These are phyloP conservation scores for Azemiops feae DNA, from an alignment of 2,113 vertebrate species.

Conservation along the genomic window DNA sequence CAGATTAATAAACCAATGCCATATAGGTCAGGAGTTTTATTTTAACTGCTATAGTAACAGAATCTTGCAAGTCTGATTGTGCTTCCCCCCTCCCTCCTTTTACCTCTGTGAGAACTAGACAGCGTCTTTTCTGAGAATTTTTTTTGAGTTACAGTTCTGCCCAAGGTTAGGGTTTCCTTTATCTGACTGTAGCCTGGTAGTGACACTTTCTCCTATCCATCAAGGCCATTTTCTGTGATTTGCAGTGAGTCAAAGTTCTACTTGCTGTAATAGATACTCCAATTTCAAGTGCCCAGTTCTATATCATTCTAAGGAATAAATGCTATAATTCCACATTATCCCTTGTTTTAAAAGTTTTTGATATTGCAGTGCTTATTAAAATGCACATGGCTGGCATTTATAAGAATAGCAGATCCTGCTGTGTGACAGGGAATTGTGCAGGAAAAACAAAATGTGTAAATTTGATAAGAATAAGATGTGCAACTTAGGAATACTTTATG, in stretches of 20 bases:
- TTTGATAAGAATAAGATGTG: slow-evolving; percentile 54
- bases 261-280: background rate
- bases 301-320: background rate
- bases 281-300: background rate
- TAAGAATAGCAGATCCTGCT: slow-evolving; percentile 34
- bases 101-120: background rate
- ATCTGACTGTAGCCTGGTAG: background rate
- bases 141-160: background rate
- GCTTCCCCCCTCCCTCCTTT: background rate
- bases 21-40: background rate
- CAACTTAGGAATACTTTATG: slow-evolving; percentile 44
- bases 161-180: background rate
- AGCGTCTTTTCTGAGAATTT: background rate
- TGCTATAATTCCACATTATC: slow-evolving; percentile 4
- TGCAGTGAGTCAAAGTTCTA: background rate
- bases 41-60: background rate
- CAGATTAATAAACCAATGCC: background rate
- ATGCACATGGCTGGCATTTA: slow-evolving; percentile 65
- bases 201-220: background rate
- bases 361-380: slow-evolving; percentile 36
- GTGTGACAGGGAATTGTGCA: slow-evolving; percentile 46
- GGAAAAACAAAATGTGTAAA: slow-evolving; percentile 47
- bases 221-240: background rate
- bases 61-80: background rate
- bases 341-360: background rate